phyloP scores from a whole-genome alignment of 2,113 vertebrate genomes.

The Phodopus roborovskii region DNA sequence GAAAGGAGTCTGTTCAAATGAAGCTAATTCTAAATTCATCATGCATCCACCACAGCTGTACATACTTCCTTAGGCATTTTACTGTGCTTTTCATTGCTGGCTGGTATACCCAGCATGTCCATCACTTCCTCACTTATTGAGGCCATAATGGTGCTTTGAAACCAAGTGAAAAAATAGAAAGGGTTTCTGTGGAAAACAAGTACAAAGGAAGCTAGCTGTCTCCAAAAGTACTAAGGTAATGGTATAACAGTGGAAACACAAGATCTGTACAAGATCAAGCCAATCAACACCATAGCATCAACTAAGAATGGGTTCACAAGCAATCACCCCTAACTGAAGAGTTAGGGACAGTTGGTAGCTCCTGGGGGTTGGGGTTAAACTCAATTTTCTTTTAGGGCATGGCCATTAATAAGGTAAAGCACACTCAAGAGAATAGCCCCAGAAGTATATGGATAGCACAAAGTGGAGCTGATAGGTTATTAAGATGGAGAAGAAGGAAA shows the following conservation, averaged over 20 bases:
- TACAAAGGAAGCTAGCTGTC: neutral
- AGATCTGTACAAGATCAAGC: neutral
- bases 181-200: constrained; percentile 44
- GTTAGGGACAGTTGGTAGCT: no score
- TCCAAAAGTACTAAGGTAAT: constrained; percentile 63
- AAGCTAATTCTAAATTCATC: neutral
- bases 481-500: neutral
- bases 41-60: neutral
- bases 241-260: neutral
- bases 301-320: neutral
- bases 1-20: constrained; percentile 8
- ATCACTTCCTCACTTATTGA: neutral
- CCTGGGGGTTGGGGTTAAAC: neutral
- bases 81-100: neutral
- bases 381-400: neutral
- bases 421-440: neutral
- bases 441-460: neutral
- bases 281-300: neutral
- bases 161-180: neutral
- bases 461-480: neutral
- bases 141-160: neutral
- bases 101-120: neutral
- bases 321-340: neutral
- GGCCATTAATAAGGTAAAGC: neutral
- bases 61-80: neutral